These are phyloP conservation scores for Oscheius sp. DNA, from an alignment of 2,888 invertebrate genomes.

Conservation along the genomic window DNA sequence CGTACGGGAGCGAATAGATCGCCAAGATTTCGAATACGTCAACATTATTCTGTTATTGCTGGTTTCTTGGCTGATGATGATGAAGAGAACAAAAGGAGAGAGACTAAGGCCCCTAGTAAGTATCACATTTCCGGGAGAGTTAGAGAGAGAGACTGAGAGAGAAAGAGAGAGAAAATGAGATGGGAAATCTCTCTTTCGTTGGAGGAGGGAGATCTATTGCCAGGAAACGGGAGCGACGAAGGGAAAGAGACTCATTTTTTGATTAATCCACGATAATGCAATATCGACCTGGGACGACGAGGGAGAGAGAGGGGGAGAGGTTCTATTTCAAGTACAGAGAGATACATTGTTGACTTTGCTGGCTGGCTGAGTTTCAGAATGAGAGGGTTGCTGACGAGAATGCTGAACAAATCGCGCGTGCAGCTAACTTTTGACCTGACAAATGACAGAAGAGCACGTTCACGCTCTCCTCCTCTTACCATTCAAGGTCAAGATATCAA, in stretches of 20 bases:
- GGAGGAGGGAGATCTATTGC: background rate
- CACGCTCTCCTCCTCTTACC: too few species aligned
- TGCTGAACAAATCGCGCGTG: too few species aligned
- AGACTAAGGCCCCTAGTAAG: background rate
- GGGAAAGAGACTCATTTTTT: constrained; percentile 20
- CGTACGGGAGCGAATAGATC: constrained; percentile 49
- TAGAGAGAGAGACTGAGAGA: background rate
- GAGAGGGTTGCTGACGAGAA: too few species aligned
- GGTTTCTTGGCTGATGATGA: constrained; percentile 14
- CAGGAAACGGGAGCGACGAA: background rate
- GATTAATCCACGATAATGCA: too few species aligned
- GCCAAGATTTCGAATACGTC: constrained; percentile 54
- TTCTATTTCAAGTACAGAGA: too few species aligned
- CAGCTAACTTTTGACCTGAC: too few species aligned
- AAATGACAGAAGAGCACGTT: too few species aligned
- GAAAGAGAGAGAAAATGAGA: too few species aligned
- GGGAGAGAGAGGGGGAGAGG: background rate
- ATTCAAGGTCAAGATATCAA: too few species aligned
- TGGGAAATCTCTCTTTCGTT: constrained; percentile 27
- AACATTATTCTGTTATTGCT: too few species aligned
- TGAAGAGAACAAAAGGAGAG: constrained; percentile 15
- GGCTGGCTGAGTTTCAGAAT: too few species aligned
- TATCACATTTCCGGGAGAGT: constrained; percentile 2
- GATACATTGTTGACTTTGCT: too few species aligned
- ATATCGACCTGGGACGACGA: background rate